These are phyloP conservation scores for Oncorhynchus kisutch DNA, from an alignment of 2,113 vertebrate genomes.

Conservation along the genomic window DNA sequence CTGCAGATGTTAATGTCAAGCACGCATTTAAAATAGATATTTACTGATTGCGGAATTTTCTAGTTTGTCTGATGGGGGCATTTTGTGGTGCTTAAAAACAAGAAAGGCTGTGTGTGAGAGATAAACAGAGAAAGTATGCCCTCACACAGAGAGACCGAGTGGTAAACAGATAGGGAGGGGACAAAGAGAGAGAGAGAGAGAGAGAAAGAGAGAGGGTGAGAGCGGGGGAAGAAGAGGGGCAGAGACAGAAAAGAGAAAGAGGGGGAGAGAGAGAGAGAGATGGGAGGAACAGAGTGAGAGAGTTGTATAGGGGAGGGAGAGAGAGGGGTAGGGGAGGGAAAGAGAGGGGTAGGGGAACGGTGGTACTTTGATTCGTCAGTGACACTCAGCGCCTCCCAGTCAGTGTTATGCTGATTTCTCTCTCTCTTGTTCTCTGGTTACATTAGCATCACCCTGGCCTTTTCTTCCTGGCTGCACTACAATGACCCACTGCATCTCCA, in stretches of 20 bases:
- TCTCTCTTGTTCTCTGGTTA: constrained; percentile 22
- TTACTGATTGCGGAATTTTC: background rate
- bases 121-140: background rate
- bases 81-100: background rate
- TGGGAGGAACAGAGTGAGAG: background rate
- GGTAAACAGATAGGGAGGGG: background rate
- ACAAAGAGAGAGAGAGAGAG: background rate
- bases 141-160: background rate
- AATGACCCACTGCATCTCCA: constrained; percentile 35
- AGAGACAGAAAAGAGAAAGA: background rate
- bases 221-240: background rate
- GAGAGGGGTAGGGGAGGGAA: background rate
- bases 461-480: constrained; percentile 23
- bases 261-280: background rate
- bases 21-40: background rate
- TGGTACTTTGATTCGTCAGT: constrained; percentile 39
- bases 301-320: too few species aligned
- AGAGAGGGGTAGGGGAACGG: background rate
- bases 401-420: background rate
- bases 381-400: constrained; percentile 39
- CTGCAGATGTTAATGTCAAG: background rate
- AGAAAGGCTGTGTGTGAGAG: background rate
- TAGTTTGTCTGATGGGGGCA: too few species aligned
- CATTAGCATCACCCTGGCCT: constrained; percentile 25
- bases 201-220: background rate